Percentiles rank a stretch among this genome's conserved stretches.
Evolutionary conservation across 2,888 invertebrate genomes (phyloP).

Genomic region (Xylocampa areola): DNA sequence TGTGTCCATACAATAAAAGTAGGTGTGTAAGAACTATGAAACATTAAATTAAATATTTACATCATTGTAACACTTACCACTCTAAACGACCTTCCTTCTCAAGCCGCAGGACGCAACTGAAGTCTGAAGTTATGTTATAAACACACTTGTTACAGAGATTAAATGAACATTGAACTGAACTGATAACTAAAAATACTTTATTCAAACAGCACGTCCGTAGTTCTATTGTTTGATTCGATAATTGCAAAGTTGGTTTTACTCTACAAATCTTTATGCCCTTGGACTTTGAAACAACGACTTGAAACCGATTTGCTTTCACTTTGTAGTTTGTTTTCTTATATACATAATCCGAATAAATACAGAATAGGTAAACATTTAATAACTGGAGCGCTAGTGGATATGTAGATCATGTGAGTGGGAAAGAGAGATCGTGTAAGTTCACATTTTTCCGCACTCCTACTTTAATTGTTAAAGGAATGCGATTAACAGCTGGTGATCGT

Average conservation of each 20-base stretch:
- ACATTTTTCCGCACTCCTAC: background rate
- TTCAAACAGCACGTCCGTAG: conserved; percentile 19
- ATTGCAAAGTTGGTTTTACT: conserved; percentile 38
- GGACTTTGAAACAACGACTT: conserved; percentile 55
- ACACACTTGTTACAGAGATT: too few species aligned
- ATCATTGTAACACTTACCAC: conserved; percentile 19
- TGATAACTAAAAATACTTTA: conserved; percentile 7
- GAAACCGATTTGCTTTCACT: conserved; percentile 1
- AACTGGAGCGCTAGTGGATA: conserved; percentile 8
- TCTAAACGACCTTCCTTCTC: background rate
- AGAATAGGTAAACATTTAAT: conserved; percentile 32
- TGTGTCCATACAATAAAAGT: background rate
- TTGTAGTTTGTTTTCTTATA: conserved; percentile 49
- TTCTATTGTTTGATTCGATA: conserved; percentile 24
- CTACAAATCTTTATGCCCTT: conserved; percentile 47
- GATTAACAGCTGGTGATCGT: conserved; percentile 33
- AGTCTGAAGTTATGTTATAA: background rate
- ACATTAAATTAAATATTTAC: conserved; percentile 33
- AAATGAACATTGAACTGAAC: background rate
- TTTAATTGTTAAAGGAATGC: conserved; percentile 12
- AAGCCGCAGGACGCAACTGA: conserved; percentile 8
- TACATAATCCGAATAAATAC: conserved; percentile 7
- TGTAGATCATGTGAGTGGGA: background rate
- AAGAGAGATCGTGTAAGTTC: conserved; percentile 32
- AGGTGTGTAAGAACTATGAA: background rate